Base-by-base conservation (phyloP, 2,888 invertebrate genomes). In the Sminthurinus aureus region DNA sequence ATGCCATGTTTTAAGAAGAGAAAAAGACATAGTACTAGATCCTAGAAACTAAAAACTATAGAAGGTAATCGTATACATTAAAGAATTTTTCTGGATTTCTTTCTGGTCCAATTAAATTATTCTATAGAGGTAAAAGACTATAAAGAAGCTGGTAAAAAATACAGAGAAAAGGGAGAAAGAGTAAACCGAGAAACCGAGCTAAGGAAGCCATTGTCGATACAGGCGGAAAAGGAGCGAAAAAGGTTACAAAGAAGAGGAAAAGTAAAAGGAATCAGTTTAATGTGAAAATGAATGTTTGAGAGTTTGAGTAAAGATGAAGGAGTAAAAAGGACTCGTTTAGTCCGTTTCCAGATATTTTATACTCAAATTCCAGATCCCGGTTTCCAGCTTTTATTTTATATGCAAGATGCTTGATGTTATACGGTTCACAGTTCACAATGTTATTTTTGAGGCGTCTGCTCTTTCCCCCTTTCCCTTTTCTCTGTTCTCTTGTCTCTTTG, bases 371-470 rank as follows among this genome's bases (percentile, higher is more conserved):
- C 38, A 4, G 38, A 38, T 38, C 38, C 38, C 38, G 6, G 38
- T 4, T 38, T 38, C 6, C 6, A 38, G 38, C 38, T 38, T 38
- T 38, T 38, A 38, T 6, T 38, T 38, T 38, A 38, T 38, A 38
- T 38, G 38, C 38, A 38, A 4, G 6, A 38, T 38, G n/a, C n/a
- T n/a, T n/a, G 38, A 38, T 38, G 38, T 38, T 76, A n/a, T n/a
- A n/a, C n/a, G n/a, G n/a, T n/a, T n/a, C n/a, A 13, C 50, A 13
- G n/a, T 20, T 79, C 66, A 79, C 79, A 79, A 66, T 79, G 79
- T 79, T 79, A 79, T 79, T 79, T 79, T 79, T 79, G 79, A 79
- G 38, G 67, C 79, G 79, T 79, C 79, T 79, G 67, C 79, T 79
- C 50, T 26, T 38, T 24, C 18, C n/a, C 38, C 74, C 26, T 69